Evolutionary conservation across 2,888 invertebrate species (phyloP), one percentile per base, ranked within the genome.

Genomic region (Drosophila neotestacea): DNA sequence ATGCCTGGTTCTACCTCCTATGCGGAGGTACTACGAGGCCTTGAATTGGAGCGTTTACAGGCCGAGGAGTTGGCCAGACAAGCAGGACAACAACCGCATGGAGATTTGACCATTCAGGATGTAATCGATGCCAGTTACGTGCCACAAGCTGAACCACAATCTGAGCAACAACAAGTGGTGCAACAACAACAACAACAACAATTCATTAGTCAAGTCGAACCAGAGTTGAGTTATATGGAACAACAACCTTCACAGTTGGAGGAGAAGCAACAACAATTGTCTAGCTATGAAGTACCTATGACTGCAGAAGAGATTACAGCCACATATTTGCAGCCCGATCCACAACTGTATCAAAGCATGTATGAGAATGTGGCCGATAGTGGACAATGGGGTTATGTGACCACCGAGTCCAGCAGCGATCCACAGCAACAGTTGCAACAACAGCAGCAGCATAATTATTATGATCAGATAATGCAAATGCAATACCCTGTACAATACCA

Each of bases 11-110:
- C 95, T 28, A 95, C 96, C 51, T 95, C 96, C 50, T 97, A 97
- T 91, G 96, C 97, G 51, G 96, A 96, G 92, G 95, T 97, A 74
- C 94, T 97, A 70, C 94, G 95, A 80, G 96, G 96, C 7, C 91
- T 93, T 87, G 92, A 92, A 75, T 56, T 92, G 16, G 91, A 91
- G 59, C 88, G 90, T 5, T 64, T 90, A 30, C 80, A 85, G 50
- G 77, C 76, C 32, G 69, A 73, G 39, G 75, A 84, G 54, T 34
- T 83, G 44, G 88, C 88, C 10, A 66, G 81, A 16, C 81, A 88
- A 70, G 54, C 77, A 4, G 69, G 55, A 2, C 3, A 59, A 9
- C 59, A 48, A 6, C 58, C 48, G 0, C 81, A 70, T 38, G 56
- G 44, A 0, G 88, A 84, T 56, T 42, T 88, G 1, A 84, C 84